A percentile compares a stretch with the other conserved stretches of the same genome.
phyloP scores from a whole-genome alignment of 2,888 invertebrate species.

The Anticlea derivata region DNA sequence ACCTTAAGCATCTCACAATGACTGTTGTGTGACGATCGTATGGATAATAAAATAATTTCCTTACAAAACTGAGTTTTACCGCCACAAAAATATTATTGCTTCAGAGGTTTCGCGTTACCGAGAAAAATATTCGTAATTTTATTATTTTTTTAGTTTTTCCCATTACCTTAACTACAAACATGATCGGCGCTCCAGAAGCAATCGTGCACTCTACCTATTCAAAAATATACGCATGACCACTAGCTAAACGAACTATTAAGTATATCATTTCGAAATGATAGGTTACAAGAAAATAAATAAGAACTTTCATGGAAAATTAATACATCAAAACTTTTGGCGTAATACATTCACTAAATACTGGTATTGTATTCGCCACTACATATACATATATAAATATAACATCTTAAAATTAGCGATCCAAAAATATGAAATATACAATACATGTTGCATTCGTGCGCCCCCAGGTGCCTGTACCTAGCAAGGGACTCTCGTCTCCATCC shows the following conservation, averaged over 20 bases:
- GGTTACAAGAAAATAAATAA: slow-evolving; percentile 53
- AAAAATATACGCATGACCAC: slow-evolving; percentile 82
- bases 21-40: slow-evolving; percentile 68
- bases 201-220: slow-evolving; percentile 73
- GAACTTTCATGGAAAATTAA: slow-evolving; percentile 79
- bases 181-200: slow-evolving; percentile 68
- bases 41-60: slow-evolving; percentile 74
- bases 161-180: slow-evolving; percentile 45
- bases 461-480: slow-evolving; percentile 63
- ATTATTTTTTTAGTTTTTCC: slow-evolving; percentile 44
- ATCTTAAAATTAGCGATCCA: slow-evolving; percentile 84
- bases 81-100: slow-evolving; percentile 82
- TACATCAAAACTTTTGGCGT: slow-evolving; percentile 83
- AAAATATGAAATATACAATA: slow-evolving; percentile 84
- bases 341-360: slow-evolving; percentile 81
- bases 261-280: slow-evolving; percentile 38
- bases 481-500: slow-evolving; percentile 54
- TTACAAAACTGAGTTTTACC: slow-evolving; percentile 63
- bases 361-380: slow-evolving; percentile 80
- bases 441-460: slow-evolving; percentile 79
- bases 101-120: slow-evolving; percentile 71
- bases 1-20: slow-evolving; percentile 69
- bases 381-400: slow-evolving; percentile 84
- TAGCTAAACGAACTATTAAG: slow-evolving; percentile 76
- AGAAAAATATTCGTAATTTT: slow-evolving; percentile 68